A percentile compares a stretch with the other conserved stretches of the same genome.
Evolutionary conservation across 2,888 invertebrate genomes (phyloP).

Genomic region (Aphodius sticticus): DNA sequence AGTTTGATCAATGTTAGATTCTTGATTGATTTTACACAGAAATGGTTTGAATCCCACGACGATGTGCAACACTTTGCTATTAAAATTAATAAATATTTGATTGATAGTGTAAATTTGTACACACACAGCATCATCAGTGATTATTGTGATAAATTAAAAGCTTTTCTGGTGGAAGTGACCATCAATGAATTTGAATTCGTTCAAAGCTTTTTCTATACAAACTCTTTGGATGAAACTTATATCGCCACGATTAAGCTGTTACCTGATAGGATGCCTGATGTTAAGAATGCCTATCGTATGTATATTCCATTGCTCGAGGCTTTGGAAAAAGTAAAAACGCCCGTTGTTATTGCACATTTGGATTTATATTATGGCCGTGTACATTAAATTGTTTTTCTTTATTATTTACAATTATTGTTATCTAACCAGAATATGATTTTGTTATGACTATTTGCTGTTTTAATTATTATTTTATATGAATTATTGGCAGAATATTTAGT

Average conservation of each 20-base stretch:
- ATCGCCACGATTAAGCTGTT: not conserved
- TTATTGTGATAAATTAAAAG: not conserved
- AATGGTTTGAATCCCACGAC: not conserved
- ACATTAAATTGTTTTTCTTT: not conserved
- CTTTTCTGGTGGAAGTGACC: not conserved
- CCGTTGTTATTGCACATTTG: not conserved
- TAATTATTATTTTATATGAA: not conserved
- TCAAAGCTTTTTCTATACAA: not conserved
- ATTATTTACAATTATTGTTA: not conserved
- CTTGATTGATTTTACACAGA: not conserved
- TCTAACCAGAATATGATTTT: too few species aligned
- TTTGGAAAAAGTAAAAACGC: not conserved
- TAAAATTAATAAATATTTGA: not conserved
- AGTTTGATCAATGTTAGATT: not conserved
- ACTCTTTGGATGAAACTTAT: not conserved
- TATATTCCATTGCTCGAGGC: not conserved
- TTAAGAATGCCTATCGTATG: not conserved
- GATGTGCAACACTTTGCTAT: not conserved
- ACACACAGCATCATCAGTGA: not conserved
- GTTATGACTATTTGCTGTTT: too few species aligned
- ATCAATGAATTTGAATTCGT: not conserved
- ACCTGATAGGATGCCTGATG: not conserved
- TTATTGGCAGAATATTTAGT: too few species aligned
- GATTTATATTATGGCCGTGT: not conserved
- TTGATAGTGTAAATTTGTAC: not conserved